phyloP scores from a whole-genome alignment of 2,113 vertebrate genomes.

The Sceloporus tristichus region DNA sequence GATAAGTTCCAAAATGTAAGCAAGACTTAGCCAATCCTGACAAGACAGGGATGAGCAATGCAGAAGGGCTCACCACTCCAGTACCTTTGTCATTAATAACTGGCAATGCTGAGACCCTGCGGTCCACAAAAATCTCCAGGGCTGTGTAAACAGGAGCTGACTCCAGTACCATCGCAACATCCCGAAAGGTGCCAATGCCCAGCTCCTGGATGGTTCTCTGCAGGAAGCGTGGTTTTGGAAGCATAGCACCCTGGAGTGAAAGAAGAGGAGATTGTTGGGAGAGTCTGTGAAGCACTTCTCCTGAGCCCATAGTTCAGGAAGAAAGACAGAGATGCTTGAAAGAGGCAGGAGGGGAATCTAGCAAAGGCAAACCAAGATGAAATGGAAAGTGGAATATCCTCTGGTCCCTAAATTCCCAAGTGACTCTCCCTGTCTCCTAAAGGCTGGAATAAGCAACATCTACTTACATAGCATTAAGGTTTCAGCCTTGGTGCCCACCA shows the following conservation, averaged over 20 bases:
- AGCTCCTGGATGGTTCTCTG: slow-evolving; percentile 86
- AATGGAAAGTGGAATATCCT: background rate
- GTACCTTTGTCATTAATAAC: slow-evolving; percentile 89
- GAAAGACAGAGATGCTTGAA: background rate
- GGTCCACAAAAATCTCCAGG: slow-evolving; percentile 91
- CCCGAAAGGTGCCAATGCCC: slow-evolving; percentile 90
- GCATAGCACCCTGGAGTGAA: slow-evolving; percentile 76
- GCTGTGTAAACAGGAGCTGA: slow-evolving; percentile 85
- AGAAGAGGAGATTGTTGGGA: background rate
- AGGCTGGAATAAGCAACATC: background rate
- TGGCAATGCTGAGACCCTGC: slow-evolving; percentile 91
- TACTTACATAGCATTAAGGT: background rate
- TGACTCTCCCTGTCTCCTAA: background rate
- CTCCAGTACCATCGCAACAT: slow-evolving; percentile 88
- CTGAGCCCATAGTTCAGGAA: background rate
- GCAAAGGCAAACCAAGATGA: background rate
- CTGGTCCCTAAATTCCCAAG: background rate
- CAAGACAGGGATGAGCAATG: background rate
- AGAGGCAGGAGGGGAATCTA: background rate
- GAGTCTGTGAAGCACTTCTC: no score
- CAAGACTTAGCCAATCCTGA: background rate
- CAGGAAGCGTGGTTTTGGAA: slow-evolving; percentile 88
- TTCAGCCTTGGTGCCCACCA: background rate
- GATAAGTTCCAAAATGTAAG: no score
- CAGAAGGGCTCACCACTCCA: background rate